phyloP scores from a whole-genome alignment of 2,113 vertebrate genomes.

The Syngnathus typhle region DNA sequence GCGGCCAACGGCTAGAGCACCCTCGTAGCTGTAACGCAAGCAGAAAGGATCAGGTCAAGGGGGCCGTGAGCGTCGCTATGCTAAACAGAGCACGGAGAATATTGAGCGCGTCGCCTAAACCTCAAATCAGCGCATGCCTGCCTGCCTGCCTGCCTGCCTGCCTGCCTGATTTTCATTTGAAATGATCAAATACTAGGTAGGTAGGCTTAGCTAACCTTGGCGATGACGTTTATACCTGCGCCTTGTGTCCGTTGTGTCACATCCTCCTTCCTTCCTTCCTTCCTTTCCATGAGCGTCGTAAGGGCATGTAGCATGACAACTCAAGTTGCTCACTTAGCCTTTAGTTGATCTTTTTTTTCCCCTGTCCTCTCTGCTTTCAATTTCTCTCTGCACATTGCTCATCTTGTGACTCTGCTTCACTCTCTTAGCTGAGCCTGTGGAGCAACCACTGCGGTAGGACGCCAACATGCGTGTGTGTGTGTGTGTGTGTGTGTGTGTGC shows the following conservation, averaged over 20 bases:
- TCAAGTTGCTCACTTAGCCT: slow-evolving; percentile 15
- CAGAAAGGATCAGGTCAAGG: background rate
- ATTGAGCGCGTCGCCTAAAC: too few relatives aligned
- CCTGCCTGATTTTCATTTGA: too few relatives aligned
- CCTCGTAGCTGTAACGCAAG: too few relatives aligned
- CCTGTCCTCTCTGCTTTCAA: slow-evolving; percentile 45
- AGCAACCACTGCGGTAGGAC: slow-evolving; percentile 95
- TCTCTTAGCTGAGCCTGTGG: slow-evolving; percentile 89
- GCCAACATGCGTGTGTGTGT: slow-evolving; percentile 61
- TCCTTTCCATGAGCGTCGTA: slow-evolving; percentile 31
- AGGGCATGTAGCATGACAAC: slow-evolving; percentile 42
- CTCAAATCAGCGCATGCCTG: background rate
- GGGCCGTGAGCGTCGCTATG: too few relatives aligned
- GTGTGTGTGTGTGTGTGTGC: slow-evolving; percentile 31
- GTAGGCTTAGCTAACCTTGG: too few relatives aligned
- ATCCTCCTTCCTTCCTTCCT: too few relatives aligned
- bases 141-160: too few relatives aligned
- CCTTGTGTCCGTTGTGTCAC: too few relatives aligned
- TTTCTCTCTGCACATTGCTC: slow-evolving; percentile 55
- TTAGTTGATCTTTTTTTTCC: slow-evolving; percentile 28
- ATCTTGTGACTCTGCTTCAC: slow-evolving; percentile 73
- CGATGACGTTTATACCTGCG: too few relatives aligned
- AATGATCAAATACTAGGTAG: too few relatives aligned
- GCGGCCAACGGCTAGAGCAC: background rate
- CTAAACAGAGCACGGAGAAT: too few relatives aligned